A percentile compares a stretch with the other conserved stretches of the same genome.
Conservation (phyloP, 2,113 vertebrate genomes). For the Rhynchopsitta pachyrhyncha region DNA sequence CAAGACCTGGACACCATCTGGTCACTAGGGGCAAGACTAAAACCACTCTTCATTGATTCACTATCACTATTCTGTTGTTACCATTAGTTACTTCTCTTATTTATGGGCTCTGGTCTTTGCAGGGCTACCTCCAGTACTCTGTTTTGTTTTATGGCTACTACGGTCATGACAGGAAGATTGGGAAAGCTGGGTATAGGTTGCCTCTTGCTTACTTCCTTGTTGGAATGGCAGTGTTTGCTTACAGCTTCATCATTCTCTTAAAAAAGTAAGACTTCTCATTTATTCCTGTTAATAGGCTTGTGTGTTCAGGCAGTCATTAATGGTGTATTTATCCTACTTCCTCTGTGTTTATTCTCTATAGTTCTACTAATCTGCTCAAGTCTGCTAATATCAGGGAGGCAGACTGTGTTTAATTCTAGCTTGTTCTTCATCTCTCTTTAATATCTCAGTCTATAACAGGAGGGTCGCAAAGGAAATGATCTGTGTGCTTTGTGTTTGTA, state of each 20-base stretch:
- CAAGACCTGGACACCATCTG: conserved; percentile 98
- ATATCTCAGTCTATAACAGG: not conserved
- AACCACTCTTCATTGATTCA: not conserved
- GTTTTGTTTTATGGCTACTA: conserved; percentile 98
- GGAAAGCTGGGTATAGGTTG: conserved; percentile 89
- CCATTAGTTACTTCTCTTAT: not conserved
- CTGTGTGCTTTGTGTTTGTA: not conserved
- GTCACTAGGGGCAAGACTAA: conserved; percentile 91
- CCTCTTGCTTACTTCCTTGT: conserved; percentile 97
- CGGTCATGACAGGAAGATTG: conserved; percentile 88
- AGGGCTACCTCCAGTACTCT: conserved; percentile 98
- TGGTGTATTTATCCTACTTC: not conserved
- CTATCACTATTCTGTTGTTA: accelerated
- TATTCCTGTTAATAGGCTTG: not conserved
- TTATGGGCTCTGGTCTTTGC: not conserved
- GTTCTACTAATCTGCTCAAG: not conserved
- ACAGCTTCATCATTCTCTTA: conserved; percentile 96
- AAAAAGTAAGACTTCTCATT: conserved; percentile 82
- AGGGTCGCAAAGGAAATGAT: not conserved
- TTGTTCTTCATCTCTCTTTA: not conserved
- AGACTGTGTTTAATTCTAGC: not conserved
- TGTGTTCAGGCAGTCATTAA: not conserved
- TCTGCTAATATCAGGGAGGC: not conserved
- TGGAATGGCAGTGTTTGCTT: conserved; percentile 96
- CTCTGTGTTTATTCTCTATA: not conserved